A percentile compares a stretch with the other conserved stretches of the same genome.
These are phyloP conservation scores for Pardosa pseudoannulata DNA, from an alignment of 2,888 invertebrate genomes.

Conservation along the genomic window DNA sequence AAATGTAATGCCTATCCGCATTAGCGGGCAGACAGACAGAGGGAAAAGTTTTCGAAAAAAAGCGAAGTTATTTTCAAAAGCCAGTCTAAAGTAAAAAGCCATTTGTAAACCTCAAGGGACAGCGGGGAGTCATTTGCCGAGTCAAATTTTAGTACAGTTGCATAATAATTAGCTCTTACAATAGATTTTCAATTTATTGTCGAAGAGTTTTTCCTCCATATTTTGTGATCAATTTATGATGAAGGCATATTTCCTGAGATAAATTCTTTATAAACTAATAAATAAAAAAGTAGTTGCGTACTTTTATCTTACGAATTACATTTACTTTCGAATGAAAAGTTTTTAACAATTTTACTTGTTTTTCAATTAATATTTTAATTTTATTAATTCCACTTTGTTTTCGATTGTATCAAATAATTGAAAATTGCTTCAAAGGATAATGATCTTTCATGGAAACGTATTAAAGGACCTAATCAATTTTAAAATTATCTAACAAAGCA, in stretches of 20 bases:
- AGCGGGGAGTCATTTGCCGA: conserved; percentile 42
- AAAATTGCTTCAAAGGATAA: no score
- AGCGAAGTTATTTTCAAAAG: conserved; percentile 22
- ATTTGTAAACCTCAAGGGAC: conserved; percentile 36
- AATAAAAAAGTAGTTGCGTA: not conserved
- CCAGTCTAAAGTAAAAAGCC: conserved; percentile 44
- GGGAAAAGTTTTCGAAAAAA: conserved; percentile 7
- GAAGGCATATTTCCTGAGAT: not conserved
- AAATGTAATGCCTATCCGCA: conserved; percentile 31
- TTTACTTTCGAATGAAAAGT: not conserved
- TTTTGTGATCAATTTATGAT: not conserved
- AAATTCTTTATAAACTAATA: not conserved
- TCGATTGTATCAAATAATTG: no score
- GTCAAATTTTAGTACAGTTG: conserved; percentile 17
- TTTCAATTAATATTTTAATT: not conserved
- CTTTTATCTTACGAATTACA: not conserved
- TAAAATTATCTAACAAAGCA: no score
- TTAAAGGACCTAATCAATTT: no score
- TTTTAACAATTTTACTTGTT: not conserved
- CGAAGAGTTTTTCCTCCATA: not conserved
- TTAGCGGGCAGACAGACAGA: conserved; percentile 20
- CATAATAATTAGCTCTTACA: conserved; percentile 54
- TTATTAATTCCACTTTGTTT: not conserved
- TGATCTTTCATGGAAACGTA: no score
- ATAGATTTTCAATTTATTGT: conserved; percentile 49